Conservation (phyloP, 2,113 vertebrate species). For the Lonchura striata region DNA sequence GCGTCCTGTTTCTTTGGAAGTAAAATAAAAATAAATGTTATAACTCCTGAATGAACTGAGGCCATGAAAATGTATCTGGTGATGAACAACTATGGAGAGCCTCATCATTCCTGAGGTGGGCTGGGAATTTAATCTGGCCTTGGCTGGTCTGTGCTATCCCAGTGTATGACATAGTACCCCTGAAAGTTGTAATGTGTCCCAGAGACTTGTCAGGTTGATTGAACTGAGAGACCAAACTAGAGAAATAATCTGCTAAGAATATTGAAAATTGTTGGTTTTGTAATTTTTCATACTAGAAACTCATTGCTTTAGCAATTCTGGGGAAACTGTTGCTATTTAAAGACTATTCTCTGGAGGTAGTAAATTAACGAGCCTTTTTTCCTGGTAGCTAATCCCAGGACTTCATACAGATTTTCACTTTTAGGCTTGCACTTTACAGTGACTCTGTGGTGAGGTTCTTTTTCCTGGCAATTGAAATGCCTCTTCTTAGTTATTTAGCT, state of each 20-base stretch:
- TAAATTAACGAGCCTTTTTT: neutral
- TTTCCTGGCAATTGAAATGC: neutral
- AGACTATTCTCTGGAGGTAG: neutral
- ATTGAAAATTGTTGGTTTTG: neutral
- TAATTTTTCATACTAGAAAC: neutral
- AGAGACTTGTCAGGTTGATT: accelerated
- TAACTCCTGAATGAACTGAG: neutral
- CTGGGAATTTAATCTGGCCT: neutral
- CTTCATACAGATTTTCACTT: neutral
- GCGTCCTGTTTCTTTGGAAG: neutral
- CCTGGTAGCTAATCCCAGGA: neutral
- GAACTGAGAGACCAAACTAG: neutral
- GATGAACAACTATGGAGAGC: neutral
- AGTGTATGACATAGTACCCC: accelerated
- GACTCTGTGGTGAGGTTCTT: neutral
- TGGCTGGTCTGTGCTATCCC: neutral
- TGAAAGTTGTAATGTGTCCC: neutral
- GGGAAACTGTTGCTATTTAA: neutral
- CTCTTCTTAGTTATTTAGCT: neutral
- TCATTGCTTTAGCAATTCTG: neutral
- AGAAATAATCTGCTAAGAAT: neutral
- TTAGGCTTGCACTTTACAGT: neutral
- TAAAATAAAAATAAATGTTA: neutral
- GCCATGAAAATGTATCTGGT: neutral
- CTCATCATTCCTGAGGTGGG: neutral